Evolutionary conservation across 1,140 invertebrate species (phyloP).

Genomic region (Heliconius himera): DNA sequence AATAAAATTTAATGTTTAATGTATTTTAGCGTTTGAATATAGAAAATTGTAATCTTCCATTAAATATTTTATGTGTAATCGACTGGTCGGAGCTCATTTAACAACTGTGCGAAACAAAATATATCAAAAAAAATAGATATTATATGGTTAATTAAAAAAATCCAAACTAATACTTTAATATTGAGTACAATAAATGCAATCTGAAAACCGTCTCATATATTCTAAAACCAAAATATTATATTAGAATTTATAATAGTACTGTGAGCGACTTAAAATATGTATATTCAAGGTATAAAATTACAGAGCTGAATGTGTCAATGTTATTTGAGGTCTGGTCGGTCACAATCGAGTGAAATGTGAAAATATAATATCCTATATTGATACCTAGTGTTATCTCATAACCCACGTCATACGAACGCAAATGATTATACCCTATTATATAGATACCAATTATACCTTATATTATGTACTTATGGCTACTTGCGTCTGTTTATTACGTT

Average conservation of each 20-base stretch:
- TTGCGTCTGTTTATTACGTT: slow-evolving; percentile 64
- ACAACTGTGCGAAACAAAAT: not conserved
- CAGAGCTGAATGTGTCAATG: not conserved
- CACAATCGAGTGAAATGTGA: slow-evolving; percentile 31
- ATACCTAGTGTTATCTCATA: slow-evolving; percentile 60
- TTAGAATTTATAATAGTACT: not conserved
- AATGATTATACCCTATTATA: no score
- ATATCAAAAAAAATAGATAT: not conserved
- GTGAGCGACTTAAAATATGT: not conserved
- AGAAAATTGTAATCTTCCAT: slow-evolving; percentile 53
- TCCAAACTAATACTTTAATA: not conserved
- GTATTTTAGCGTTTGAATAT: slow-evolving; percentile 53
- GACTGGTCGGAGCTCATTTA: slow-evolving; percentile 30
- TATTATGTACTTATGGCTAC: slow-evolving; percentile 68
- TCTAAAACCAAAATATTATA: not conserved
- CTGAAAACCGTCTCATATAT: slow-evolving; percentile 15
- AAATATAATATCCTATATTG: slow-evolving; percentile 56
- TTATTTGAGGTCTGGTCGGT: slow-evolving; percentile 25
- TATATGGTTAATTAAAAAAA: not conserved
- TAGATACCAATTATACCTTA: slow-evolving; percentile 24
- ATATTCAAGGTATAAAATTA: not conserved
- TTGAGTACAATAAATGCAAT: slow-evolving; percentile 16
- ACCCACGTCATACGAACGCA: slow-evolving; percentile 24
- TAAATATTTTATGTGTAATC: slow-evolving; percentile 27
- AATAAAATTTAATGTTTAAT: slow-evolving; percentile 57